Base-by-base conservation (phyloP, 2,888 invertebrate species). In the Dryobotodes eremita region DNA sequence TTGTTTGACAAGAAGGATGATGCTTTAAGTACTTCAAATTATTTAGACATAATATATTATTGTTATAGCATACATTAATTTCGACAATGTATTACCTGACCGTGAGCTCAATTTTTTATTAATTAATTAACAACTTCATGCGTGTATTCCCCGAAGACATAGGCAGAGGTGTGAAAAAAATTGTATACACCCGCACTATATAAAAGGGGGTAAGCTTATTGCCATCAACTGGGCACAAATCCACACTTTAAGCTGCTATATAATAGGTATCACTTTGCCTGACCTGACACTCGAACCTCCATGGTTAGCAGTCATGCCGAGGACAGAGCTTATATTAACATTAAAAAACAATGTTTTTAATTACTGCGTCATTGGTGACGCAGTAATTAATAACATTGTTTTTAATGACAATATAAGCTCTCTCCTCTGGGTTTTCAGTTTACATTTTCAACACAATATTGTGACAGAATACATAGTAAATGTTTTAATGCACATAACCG, bases 401-500 rank as follows among this genome's bases (percentile, higher is more conserved):
- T 59, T 64, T 48, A 65, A 64, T 57, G 23, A 64, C 11, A 31
- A 31, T 42, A 66, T 17, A 8, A 10, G 31, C 36, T 55, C 15
- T 10, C 26, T 42, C 75, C 42, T 13, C 31, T 61, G 68, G 53
- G 75, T 20, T 80, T 80, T 50, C 23, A 68, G 2, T 68, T 50
- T 13, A 59, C 48, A 68, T 31, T 81, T 75, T 69, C 20, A 75
- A 36, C 15, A 74, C 13, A 69, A 62, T 31, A 68, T 62, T 17
- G 50, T 26, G 48, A 31, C 68, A 31, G 55, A 57, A 80, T n/a
- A 81, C 15, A 31, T 66, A 66, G 46, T 59, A 55, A 48, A 68
- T 71, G 64, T 61, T 55, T 75, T 48, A 75, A 61, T 73, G 50
- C 26, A 71, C 62, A 81, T 70, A 15, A 59, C n/a, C 2, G 17